Percentiles rank a stretch among this genome's conserved stretches.
phyloP scores from a whole-genome alignment of 2,797 vertebrate genomes.

The Prunella strophiata region DNA sequence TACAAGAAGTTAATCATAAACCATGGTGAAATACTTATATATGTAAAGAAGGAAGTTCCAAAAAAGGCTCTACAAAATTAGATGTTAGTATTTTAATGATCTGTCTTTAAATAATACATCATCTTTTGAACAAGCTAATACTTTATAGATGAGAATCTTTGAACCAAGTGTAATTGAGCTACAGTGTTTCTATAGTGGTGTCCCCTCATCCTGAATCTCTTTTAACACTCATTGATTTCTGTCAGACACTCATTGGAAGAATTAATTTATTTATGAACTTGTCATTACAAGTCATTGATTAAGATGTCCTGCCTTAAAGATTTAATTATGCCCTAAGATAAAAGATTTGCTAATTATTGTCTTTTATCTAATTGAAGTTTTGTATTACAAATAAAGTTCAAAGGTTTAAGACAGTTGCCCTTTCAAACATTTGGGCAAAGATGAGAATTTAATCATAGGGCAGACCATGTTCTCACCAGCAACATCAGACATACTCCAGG shows the following conservation, averaged over 20 bases:
- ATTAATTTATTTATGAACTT: constrained; percentile 99
- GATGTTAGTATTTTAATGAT: constrained; percentile 71
- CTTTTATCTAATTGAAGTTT: constrained; percentile 96
- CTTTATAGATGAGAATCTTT: constrained; percentile 74
- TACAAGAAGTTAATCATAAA: not conserved
- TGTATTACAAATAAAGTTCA: constrained; percentile 92
- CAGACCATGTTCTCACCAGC: constrained; percentile 68
- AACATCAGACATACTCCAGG: constrained; percentile 63
- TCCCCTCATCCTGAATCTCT: constrained; percentile 77
- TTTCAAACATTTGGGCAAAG: constrained; percentile 78
- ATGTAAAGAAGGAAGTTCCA: not conserved
- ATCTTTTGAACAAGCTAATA: constrained; percentile 74
- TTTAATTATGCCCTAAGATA: constrained; percentile 97
- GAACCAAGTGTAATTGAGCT: constrained; percentile 64
- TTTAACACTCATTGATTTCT: constrained; percentile 91
- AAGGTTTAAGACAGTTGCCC: constrained; percentile 90
- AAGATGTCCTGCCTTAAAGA: constrained; percentile 89
- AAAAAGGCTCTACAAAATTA: not conserved
- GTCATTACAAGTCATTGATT: constrained; percentile 96
- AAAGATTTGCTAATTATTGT: constrained; percentile 99
- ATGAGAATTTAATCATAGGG: constrained; percentile 92
- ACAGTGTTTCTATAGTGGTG: constrained; percentile 65
- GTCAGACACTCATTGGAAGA: constrained; percentile 86
- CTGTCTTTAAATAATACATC: constrained; percentile 65
- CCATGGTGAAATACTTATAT: not conserved